phyloP scores from a whole-genome alignment of 2,113 vertebrate species.

The Bucco capensis region DNA sequence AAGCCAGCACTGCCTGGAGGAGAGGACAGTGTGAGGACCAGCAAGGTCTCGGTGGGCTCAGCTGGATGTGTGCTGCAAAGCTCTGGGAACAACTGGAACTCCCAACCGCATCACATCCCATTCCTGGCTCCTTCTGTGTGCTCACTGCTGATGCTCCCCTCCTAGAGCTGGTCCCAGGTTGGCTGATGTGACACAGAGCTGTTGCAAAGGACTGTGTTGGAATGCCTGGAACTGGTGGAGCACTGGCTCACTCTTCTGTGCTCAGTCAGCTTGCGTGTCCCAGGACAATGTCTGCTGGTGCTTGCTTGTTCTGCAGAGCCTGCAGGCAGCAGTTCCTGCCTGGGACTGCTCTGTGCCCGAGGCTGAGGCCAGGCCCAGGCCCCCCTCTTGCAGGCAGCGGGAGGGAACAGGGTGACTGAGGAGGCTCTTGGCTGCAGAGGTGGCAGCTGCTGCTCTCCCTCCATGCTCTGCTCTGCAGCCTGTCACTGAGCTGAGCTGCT shows the following conservation, averaged over 20 bases:
- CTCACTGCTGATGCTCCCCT: not conserved
- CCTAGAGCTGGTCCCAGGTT: not conserved
- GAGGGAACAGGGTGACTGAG: not conserved
- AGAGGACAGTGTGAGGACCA: not conserved
- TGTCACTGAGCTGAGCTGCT: not conserved
- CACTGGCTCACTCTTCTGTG: rapidly evolving
- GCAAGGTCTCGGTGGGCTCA: not conserved
- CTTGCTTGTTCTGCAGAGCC: not conserved
- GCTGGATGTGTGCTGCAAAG: not conserved
- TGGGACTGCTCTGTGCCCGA: not conserved
- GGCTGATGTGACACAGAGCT: not conserved
- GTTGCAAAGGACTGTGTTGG: not conserved
- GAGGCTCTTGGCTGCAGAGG: not conserved
- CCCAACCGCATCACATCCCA: rapidly evolving
- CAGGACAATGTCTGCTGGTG: not conserved
- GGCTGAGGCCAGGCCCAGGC: not conserved
- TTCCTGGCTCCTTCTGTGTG: not conserved
- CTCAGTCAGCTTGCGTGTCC: rapidly evolving
- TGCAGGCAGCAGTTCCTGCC: not conserved
- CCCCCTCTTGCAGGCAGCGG: rapidly evolving
- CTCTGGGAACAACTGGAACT: not conserved
- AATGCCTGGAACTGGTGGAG: not conserved
- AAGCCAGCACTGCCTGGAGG: not conserved
- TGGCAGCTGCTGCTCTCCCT: not conserved
- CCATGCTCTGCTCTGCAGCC: not conserved